phyloP scores from a whole-genome alignment of 2,888 invertebrate species.

The Cephus rjabovi region DNA sequence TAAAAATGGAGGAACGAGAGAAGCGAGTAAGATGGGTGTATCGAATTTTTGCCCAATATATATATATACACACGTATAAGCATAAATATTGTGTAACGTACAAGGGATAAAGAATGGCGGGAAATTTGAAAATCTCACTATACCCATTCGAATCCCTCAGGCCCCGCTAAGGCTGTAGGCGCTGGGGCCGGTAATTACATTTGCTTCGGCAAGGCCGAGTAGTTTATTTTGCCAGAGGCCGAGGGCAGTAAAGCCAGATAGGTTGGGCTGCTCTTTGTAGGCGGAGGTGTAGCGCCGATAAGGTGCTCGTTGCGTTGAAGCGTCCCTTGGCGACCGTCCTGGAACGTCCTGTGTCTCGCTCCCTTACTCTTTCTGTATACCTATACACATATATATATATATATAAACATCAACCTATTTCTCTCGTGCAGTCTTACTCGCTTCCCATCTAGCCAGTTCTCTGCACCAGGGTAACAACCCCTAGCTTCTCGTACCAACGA shows the following conservation, averaged over 20 bases:
- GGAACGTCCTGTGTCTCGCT: slow-evolving; percentile 32
- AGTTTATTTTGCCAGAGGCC: slow-evolving; percentile 13
- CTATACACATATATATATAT: background rate
- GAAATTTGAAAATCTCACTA: background rate
- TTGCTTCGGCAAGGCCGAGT: background rate
- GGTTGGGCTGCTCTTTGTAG: slow-evolving; percentile 47
- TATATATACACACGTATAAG: too few relatives aligned
- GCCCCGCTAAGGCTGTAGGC: background rate
- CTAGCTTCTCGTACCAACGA: slow-evolving; percentile 14
- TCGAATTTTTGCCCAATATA: background rate
- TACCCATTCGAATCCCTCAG: background rate
- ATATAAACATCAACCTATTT: background rate
- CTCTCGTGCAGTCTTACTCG: background rate
- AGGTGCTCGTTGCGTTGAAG: slow-evolving; percentile 63
- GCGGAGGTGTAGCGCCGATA: slow-evolving; percentile 59
- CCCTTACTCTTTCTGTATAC: slow-evolving; percentile 27
- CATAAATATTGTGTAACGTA: background rate
- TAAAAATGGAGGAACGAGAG: background rate
- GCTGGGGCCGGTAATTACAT: slow-evolving; percentile 3
- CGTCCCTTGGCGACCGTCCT: slow-evolving; percentile 60
- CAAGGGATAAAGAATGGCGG: background rate
- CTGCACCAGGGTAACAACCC: background rate
- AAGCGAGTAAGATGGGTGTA: background rate
- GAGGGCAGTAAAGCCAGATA: slow-evolving; percentile 47
- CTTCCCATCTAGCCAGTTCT: background rate